Evolutionary conservation across 2,888 invertebrate genomes (phyloP), one percentile per base, ranked within the genome.

Genomic region (Tiliacea aurago): DNA sequence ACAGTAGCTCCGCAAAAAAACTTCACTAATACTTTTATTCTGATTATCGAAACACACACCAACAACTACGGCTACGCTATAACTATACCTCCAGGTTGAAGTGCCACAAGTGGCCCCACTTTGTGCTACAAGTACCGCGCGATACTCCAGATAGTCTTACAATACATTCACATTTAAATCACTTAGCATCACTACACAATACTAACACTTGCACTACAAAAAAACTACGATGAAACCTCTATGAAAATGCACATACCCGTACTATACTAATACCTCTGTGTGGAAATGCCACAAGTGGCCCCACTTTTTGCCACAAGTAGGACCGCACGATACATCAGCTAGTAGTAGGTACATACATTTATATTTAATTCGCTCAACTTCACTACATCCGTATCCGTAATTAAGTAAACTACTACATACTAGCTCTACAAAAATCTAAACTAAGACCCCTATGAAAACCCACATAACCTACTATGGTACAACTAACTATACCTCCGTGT

Each of bases 281-380:
- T 18, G 77, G 23, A 37, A 72, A 66, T 72, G 67, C 43, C 55
- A 45, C 58, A 70, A 84, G 81, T 67, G 73, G 79, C 49, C 47
- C 58, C 68, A 74, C 78, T 81, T 85, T 84, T 7, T 15, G 5
- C 4, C 4, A 37, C 11, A 58, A 58, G 58, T 20, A 13, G 33
- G 33, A 33, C 33, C 56, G 3, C 11, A 3, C 3, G 1, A 20
- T 58, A 33, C 33, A 18, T 20, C 6, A 20, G 20, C 20, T 6
- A 20, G 33, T 11, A 58, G 23, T 23, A 15, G 2, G 13, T 23
- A 53, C 2, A 55, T 4, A 55, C 15, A 33, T 10, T 6, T 6
- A 37, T 18, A 51, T 37, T 23, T 55, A 18, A 53, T n/a, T 23
- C 1, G 4, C 28, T 15, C n/a, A 33, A 47, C n/a, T 58, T 15